Percentiles rank a stretch among this genome's conserved stretches.
These are phyloP conservation scores for Aphodius granarius DNA, from an alignment of 2,888 invertebrate species.

Conservation along the genomic window DNA sequence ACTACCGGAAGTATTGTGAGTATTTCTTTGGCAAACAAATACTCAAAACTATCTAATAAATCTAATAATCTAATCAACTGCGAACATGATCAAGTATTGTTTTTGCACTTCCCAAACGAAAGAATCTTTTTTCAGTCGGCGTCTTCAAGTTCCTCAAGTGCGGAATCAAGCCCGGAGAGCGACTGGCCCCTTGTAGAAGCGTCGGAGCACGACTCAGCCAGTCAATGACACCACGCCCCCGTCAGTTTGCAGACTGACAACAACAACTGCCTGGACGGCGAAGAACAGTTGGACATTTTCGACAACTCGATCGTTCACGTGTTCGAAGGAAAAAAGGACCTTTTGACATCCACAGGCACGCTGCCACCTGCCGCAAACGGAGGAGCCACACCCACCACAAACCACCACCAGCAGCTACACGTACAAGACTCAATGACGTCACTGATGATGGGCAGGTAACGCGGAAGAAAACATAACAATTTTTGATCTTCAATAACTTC, in stretches of 20 bases:
- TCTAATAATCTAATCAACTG: no score
- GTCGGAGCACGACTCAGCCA: conserved; percentile 39
- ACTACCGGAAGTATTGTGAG: conserved; percentile 42
- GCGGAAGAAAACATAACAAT: no score
- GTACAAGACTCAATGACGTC: neutral
- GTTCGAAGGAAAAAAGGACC: conserved; percentile 23
- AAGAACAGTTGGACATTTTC: conserved; percentile 24
- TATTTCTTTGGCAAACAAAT: no score
- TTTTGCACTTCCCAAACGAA: no score
- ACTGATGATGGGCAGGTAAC: neutral
- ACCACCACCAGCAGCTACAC: neutral
- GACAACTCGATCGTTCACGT: conserved; percentile 25
- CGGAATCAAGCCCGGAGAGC: conserved; percentile 50
- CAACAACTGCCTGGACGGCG: conserved; percentile 16
- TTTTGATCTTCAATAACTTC: no score
- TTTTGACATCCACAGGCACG: neutral
- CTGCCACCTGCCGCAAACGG: conserved; percentile 5
- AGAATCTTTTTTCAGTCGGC: conserved; percentile 37
- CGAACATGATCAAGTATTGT: no score
- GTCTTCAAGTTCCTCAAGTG: conserved; percentile 29
- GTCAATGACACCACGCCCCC: conserved; percentile 37
- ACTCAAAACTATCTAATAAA: no score
- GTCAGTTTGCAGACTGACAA: conserved; percentile 22
- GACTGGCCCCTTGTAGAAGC: conserved; percentile 52
- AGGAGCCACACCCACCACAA: neutral